A percentile compares a stretch with the other conserved stretches of the same genome.
Conservation (phyloP, 2,888 invertebrate genomes). For the Temnothorax ravouxi region DNA sequence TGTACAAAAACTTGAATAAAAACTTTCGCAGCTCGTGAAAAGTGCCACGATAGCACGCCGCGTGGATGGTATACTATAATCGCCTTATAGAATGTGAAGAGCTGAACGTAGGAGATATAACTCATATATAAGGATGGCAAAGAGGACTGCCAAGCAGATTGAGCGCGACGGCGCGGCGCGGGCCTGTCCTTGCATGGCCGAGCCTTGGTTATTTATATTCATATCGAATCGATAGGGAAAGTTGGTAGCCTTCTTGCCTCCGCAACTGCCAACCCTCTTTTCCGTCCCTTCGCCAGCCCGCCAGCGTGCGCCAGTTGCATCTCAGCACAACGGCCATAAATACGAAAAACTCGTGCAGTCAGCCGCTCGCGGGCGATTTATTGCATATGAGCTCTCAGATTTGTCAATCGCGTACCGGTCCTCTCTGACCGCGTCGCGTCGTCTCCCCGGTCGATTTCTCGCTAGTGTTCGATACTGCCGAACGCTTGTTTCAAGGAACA, state of each 20-base stretch:
- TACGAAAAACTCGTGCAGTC: constrained; percentile 78
- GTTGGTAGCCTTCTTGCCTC: constrained; percentile 76
- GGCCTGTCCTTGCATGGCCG: constrained; percentile 59
- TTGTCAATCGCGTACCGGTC: constrained; percentile 81
- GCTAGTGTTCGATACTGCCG: constrained; percentile 27
- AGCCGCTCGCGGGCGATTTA: constrained; percentile 79
- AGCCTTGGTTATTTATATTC: constrained; percentile 79
- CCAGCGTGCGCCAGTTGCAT: constrained; percentile 64
- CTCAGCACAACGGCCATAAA: constrained; percentile 74
- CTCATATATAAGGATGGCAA: constrained; percentile 47
- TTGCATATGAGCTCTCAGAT: constrained; percentile 85
- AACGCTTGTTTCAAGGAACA: constrained; percentile 75
- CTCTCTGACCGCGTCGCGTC: constrained; percentile 53
- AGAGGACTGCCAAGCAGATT: constrained; percentile 63
- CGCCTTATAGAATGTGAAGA: constrained; percentile 56
- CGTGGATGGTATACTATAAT: constrained; percentile 41
- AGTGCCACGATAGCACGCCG: neutral
- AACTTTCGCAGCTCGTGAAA: neutral
- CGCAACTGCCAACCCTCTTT: constrained; percentile 54
- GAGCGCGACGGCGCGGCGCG: constrained; percentile 43
- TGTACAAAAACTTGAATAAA: constrained; percentile 13
- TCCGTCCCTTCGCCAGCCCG: constrained; percentile 53
- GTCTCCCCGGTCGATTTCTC: constrained; percentile 24
- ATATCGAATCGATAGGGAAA: constrained; percentile 81
- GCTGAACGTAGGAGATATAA: constrained; percentile 53